Conservation (phyloP, 2,888 invertebrate genomes). For the Schizaphis graminum region DNA sequence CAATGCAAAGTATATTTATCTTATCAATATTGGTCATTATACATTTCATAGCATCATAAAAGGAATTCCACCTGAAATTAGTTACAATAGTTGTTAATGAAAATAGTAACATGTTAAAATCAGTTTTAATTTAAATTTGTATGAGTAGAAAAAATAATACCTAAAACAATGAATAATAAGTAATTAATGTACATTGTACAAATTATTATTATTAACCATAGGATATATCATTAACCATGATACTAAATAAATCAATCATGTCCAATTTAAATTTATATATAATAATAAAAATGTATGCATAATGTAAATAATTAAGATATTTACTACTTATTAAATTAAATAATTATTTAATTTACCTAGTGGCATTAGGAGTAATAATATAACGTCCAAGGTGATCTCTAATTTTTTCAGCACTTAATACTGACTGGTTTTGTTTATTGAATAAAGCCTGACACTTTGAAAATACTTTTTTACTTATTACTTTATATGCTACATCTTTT, state of each 20-base stretch:
- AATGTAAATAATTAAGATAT: too few relatives aligned
- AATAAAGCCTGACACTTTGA: not conserved
- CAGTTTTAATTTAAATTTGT: not conserved
- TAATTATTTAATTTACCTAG: not conserved
- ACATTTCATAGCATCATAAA: conserved; percentile 1
- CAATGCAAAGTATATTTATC: not conserved
- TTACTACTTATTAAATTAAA: not conserved
- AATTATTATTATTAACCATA: too few relatives aligned
- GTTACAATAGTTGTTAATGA: not conserved
- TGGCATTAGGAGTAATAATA: not conserved
- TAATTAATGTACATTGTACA: too few relatives aligned
- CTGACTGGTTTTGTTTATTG: not conserved
- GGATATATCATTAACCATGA: too few relatives aligned
- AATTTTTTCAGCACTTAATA: not conserved
- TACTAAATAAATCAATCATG: too few relatives aligned
- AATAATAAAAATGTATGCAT: too few relatives aligned
- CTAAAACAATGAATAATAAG: too few relatives aligned
- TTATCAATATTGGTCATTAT: not conserved
- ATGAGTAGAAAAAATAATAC: too few relatives aligned
- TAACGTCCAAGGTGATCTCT: conserved; percentile 4
- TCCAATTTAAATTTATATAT: too few relatives aligned
- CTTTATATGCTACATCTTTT: too few relatives aligned
- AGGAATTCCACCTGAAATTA: conserved; percentile 17
- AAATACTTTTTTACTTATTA: conserved; percentile 18
- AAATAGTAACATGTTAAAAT: not conserved